Evolutionary conservation across 2,888 invertebrate species (phyloP).

Genomic region (Keiferia lycopersicella): DNA sequence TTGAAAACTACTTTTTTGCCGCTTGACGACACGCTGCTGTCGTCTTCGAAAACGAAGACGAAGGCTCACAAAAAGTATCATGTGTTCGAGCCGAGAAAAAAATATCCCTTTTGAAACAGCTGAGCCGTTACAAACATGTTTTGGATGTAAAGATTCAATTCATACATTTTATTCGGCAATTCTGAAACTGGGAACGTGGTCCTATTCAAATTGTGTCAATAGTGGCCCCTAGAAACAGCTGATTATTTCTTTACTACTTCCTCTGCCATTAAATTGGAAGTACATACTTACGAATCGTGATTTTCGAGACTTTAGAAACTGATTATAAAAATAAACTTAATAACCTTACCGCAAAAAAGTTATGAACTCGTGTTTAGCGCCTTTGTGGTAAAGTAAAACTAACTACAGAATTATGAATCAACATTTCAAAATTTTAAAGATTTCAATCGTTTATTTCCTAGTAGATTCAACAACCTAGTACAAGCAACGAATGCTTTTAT

Average conservation of each 20-base stretch:
- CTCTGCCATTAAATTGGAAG: neutral
- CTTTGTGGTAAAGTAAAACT: too few species aligned
- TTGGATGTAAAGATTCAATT: neutral
- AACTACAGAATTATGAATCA: too few species aligned
- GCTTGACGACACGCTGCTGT: slow-evolving; percentile 44
- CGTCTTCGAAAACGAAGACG: slow-evolving; percentile 33
- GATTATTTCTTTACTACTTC: slow-evolving; percentile 4
- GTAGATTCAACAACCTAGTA: too few species aligned
- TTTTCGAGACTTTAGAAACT: neutral
- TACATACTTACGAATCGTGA: neutral
- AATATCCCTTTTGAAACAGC: slow-evolving; percentile 63
- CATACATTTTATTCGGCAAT: neutral
- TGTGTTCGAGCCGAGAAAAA: slow-evolving; percentile 55
- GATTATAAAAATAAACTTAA: neutral
- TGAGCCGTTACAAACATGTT: slow-evolving; percentile 45
- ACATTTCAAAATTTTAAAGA: too few species aligned
- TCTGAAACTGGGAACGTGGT: slow-evolving; percentile 2
- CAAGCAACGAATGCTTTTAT: too few species aligned
- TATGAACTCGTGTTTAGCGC: too few species aligned
- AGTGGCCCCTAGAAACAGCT: neutral
- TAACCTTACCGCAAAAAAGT: too few species aligned
- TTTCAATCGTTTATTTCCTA: too few species aligned
- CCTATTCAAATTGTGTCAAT: slow-evolving; percentile 19
- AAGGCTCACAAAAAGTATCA: slow-evolving; percentile 49
- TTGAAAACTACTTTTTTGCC: slow-evolving; percentile 55